Evolutionary conservation across 2,113 vertebrate genomes (phyloP), one percentile per base, ranked within the genome.

Genomic region (Etheostoma spectabile): DNA sequence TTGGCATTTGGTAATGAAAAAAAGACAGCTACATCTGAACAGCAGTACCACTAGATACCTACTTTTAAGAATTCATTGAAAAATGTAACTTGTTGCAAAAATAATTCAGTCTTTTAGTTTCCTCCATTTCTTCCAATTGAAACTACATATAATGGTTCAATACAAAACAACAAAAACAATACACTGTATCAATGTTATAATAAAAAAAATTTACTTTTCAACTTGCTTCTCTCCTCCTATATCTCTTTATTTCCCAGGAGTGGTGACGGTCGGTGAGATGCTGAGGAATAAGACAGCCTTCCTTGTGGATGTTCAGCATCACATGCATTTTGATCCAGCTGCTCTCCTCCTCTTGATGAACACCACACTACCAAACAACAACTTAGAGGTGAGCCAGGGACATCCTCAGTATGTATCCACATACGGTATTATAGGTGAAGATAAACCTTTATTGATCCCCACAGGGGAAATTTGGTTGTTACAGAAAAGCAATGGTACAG

Each of bases 231-330:
- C 13, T 11, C 3, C 22, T 19, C 52, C 61, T 27, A 3, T 14
- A 5, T 83, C 0, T 5, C 38, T 75, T 63, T 65, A 22, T 84
- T 87, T 88, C 73, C 52, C 84, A 95, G 95, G 71, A 78, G 52
- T 19, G 22, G 65, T 93, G 53, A 91, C 78, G 8, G 46, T 95
- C 1, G 87, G 93, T 10, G 90, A 92, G 19, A 60, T 95, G 83
- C 65, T 96, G 48, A 88, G 68, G 74, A 93, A 95, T 66, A 24
- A 86, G 61, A 79, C 89, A 1, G 89, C 89, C 16, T 95, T 96
- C 71, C 8, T 91, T 55, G 22, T 56, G 48, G 93, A 94, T 38
- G 85, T 95, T 51, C 83, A 89, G 18, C 72, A 24, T 16, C 51
- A 93, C 64, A 89, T 91, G 57, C 68, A 70, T 30, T 79, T 95